Evolutionary conservation across 2,797 vertebrate species (phyloP).

Genomic region (Pangasius mekongensis): DNA sequence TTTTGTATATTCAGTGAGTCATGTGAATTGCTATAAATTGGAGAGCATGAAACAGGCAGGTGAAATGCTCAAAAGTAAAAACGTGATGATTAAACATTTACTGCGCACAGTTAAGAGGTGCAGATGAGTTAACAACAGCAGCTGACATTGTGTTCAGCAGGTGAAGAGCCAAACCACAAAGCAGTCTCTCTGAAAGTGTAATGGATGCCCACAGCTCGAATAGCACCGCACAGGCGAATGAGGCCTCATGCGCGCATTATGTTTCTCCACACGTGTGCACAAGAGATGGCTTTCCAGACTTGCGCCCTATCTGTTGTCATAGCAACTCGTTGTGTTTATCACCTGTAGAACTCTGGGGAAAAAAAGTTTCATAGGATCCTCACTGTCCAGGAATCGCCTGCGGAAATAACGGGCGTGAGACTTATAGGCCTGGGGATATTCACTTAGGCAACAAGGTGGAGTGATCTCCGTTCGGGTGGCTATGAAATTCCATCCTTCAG

Average conservation of each 20-base stretch:
- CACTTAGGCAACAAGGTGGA: constrained; percentile 25
- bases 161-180: neutral
- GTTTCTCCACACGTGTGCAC: constrained; percentile 19
- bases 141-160: neutral
- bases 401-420: constrained; percentile 17
- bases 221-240: constrained; percentile 20
- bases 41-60: neutral
- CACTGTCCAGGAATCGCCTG: neutral
- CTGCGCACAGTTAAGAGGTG: neutral
- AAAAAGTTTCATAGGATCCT: neutral
- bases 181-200: constrained; percentile 12
- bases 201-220: constrained; percentile 24
- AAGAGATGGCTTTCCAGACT: neutral
- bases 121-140: neutral
- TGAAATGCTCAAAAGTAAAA: neutral
- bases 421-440: constrained; percentile 12
- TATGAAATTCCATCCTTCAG: constrained; percentile 63
- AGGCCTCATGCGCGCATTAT: constrained; percentile 3
- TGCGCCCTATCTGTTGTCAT: constrained; percentile 4
- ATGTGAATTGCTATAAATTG: neutral
- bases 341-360: neutral
- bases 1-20: neutral
- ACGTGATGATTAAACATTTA: neutral
- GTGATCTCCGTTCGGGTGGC: constrained; percentile 29
- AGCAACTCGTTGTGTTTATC: constrained; percentile 4